Base-by-base conservation (phyloP, 2,888 invertebrate species). In the Hydraecia micacea region DNA sequence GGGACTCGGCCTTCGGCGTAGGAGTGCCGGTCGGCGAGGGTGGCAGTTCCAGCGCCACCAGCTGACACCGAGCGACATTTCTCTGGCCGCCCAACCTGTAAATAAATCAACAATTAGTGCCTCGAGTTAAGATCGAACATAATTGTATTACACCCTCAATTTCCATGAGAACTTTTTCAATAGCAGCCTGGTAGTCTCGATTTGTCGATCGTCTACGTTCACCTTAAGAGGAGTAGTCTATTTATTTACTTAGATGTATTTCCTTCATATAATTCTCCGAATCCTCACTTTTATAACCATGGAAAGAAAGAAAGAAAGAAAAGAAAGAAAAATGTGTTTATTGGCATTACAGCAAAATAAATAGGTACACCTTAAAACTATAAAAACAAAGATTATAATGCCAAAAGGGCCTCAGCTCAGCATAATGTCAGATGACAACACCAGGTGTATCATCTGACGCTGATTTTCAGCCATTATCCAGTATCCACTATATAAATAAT, bases 1-100 rank as follows among this genome's bases (percentile, higher is more conserved):
- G 96, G 96, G 66, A 95, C 95, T 81, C 96, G 93, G 68, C 95
- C 95, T 82, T 95, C 95, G 72, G 94, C 92, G 90, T 94, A 95
- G 36, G 96, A 94, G 80, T 95, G 93, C 81, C 95, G 90, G 66
- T 96, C 96, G 4, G 90, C 87, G 11, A 91, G 88, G 21, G 90
- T 89, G 55, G 89, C 89, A 63, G 80, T 87, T 25, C 91, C 91
- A 21, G 93, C 89, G 13, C 92, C 94, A 7, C 95, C 94, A 73
- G 95, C 95, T 21, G 96, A 96, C 73, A 94, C 94, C 21, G 96
- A 93, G 60, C 96, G 95, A 75, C 95, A 93, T 77, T 93, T 93
- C 75, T 94, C 95, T 69, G 92, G 87, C 80, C 96, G 91, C 52
- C 96, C 91, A 89, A 95, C 95, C 97, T 97, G 92, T 1, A 82